These are phyloP conservation scores for Rotaria macrura DNA, from an alignment of 2,888 invertebrate species.

Conservation along the genomic window DNA sequence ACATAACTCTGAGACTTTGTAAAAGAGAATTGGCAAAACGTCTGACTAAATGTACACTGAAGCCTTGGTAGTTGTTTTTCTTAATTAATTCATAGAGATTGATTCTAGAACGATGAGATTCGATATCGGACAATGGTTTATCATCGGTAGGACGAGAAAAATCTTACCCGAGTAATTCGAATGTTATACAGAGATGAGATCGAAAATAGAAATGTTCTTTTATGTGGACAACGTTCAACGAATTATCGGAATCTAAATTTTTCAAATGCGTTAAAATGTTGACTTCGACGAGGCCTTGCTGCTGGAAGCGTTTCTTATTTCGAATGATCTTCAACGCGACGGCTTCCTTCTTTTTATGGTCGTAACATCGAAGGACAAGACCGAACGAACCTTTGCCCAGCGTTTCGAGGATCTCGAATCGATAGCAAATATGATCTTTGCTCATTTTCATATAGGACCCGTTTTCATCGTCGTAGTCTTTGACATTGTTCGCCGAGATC, in stretches of 20 bases:
- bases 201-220: conserved; percentile 89
- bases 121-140: not conserved
- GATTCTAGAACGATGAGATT: conserved; percentile 58
- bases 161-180: conserved; percentile 83
- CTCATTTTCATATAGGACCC: conserved; percentile 76
- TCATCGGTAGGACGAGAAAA: not conserved
- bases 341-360: conserved; percentile 80
- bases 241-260: conserved; percentile 71
- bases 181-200: conserved; percentile 89
- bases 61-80: conserved; percentile 92
- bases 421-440: conserved; percentile 80
- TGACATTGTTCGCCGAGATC: conserved; percentile 36
- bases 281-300: conserved; percentile 86
- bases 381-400: conserved; percentile 93
- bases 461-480: conserved; percentile 48
- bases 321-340: conserved; percentile 87
- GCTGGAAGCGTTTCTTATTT: conserved; percentile 65
- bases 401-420: conserved; percentile 84
- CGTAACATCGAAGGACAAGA: conserved; percentile 80
- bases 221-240: conserved; percentile 91
- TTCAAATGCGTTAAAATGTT: conserved; percentile 79
- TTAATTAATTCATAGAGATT: conserved; percentile 90
- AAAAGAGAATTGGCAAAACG: conserved; percentile 80
- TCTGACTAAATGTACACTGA: conserved; percentile 79
- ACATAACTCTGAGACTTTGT: conserved; percentile 74